phyloP scores from a whole-genome alignment of 2,888 invertebrate genomes.

The Desoria tigrina region DNA sequence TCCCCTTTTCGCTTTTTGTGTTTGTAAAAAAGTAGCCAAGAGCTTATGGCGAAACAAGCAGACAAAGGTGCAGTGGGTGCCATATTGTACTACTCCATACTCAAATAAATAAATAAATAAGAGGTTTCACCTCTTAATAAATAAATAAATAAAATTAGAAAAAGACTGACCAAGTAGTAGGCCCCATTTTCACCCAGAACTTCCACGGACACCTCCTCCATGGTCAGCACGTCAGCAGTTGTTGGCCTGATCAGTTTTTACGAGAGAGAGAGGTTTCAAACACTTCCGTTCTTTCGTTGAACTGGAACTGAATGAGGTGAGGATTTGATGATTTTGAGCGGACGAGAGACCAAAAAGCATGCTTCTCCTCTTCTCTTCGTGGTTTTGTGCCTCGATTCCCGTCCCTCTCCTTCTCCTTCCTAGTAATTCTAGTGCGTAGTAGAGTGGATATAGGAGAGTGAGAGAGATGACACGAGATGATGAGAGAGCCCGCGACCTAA shows the following conservation, averaged over 20 bases:
- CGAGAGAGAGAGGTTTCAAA: too few species aligned
- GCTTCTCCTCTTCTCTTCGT: slow-evolving; percentile 11
- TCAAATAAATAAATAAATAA: too few species aligned
- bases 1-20: too few species aligned
- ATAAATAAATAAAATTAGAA: too few species aligned
- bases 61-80: too few species aligned
- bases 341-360: slow-evolving; percentile 1
- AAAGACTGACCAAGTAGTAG: slow-evolving; percentile 96
- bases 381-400: background rate
- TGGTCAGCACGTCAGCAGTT: slow-evolving; percentile 55
- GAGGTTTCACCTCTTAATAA: too few species aligned
- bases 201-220: slow-evolving; percentile 98
- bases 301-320: background rate
- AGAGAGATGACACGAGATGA: background rate
- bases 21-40: too few species aligned
- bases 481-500: background rate
- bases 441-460: background rate
- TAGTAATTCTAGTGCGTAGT: too few species aligned
- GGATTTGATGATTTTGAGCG: background rate
- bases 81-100: too few species aligned
- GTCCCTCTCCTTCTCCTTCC: too few species aligned
- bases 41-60: too few species aligned
- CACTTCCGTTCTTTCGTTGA: slow-evolving; percentile 1
- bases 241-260: slow-evolving; percentile 2
- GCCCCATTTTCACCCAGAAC: slow-evolving; percentile 98